phyloP scores from a whole-genome alignment of 1,140 invertebrate species.

The Drosophila simulans region DNA sequence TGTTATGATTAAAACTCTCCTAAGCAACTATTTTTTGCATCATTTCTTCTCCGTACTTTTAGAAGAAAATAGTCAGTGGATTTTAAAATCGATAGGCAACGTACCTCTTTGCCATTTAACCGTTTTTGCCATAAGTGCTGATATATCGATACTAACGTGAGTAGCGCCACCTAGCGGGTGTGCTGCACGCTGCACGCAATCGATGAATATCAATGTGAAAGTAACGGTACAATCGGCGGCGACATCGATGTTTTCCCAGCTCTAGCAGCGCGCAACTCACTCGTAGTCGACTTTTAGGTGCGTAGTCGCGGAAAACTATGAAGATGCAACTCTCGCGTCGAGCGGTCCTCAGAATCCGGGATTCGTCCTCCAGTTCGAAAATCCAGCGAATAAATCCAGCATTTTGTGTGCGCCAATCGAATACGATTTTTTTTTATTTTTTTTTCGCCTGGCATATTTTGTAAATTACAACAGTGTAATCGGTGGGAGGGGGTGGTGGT shows the following conservation, averaged over 20 bases:
- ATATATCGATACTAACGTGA: not conserved
- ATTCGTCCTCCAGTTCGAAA: conserved; percentile 34
- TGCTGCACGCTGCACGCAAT: not conserved
- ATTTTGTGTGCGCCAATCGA: conserved; percentile 39
- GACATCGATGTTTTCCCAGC: not conserved
- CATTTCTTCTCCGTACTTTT: too few relatives aligned
- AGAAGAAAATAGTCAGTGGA: too few relatives aligned
- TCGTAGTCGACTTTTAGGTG: conserved; percentile 84
- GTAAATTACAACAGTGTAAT: conserved; percentile 19
- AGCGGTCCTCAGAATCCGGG: conserved; percentile 27
- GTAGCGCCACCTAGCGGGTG: not conserved
- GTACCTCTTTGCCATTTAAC: not conserved
- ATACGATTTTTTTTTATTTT: conserved; percentile 4
- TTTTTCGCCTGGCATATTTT: conserved; percentile 11
- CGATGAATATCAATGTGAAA: not conserved
- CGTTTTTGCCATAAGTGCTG: not conserved
- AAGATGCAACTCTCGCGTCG: conserved; percentile 54
- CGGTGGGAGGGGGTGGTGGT: not conserved
- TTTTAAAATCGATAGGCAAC: not conserved
- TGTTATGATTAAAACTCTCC: too few relatives aligned
- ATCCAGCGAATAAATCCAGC: conserved; percentile 23
- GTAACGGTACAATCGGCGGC: not conserved
- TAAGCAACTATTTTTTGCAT: too few relatives aligned
- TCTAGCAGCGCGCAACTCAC: conserved; percentile 16
- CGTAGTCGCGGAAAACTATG: conserved; percentile 61